Percentiles rank a stretch among this genome's conserved stretches.
These are phyloP conservation scores for Prionailurus bengalensis DNA, from an alignment of 2,113 vertebrate species.

Conservation along the genomic window DNA sequence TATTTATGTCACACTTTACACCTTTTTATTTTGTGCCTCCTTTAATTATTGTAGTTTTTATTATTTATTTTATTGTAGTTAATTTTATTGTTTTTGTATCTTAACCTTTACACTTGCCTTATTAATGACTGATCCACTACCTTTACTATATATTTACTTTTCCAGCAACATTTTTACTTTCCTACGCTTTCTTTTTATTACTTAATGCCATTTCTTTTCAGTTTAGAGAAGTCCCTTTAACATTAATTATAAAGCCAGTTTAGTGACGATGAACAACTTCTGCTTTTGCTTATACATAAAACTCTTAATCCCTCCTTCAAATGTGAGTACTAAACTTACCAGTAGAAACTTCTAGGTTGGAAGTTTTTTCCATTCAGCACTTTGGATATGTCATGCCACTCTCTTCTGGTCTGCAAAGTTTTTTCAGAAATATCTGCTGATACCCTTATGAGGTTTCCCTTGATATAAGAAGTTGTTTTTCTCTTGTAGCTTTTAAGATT, in stretches of 20 bases:
- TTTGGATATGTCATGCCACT: neutral
- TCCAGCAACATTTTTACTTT: neutral
- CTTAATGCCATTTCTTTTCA: neutral
- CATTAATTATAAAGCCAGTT: neutral
- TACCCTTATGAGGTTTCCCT: neutral
- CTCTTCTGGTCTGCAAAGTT: neutral
- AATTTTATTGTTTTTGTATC: neutral
- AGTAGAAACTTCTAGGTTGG: neutral
- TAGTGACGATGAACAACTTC: neutral
- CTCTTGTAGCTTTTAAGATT: neutral
- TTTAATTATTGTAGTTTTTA: neutral
- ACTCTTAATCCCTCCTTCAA: neutral
- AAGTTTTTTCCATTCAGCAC: neutral
- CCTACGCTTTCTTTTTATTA: neutral
- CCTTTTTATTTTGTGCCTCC: neutral
- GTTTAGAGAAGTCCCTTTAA: neutral
- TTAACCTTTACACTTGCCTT: neutral
- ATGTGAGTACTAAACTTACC: neutral
- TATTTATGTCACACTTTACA: neutral
- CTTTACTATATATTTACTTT: neutral
- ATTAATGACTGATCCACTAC: neutral
- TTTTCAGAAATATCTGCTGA: neutral
- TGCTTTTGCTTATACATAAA: neutral
- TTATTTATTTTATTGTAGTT: neutral
- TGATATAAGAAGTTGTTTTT: neutral